A percentile compares a stretch with the other conserved stretches of the same genome.
phyloP scores from a whole-genome alignment of 2,888 invertebrate species.

The Bruchidius siliquastri region DNA sequence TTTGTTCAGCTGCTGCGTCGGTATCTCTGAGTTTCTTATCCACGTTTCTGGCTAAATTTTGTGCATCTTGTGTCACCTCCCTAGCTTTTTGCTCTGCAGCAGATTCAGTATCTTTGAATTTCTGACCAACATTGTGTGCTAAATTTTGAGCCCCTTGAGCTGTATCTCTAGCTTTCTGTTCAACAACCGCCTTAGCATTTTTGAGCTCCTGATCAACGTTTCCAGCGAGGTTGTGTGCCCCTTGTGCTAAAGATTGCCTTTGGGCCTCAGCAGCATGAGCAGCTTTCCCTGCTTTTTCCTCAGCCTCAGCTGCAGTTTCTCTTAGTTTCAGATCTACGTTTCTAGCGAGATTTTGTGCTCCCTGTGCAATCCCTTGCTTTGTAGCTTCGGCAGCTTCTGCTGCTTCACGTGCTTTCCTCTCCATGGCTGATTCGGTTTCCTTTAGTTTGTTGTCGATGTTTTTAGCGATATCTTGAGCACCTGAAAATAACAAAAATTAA shows the following conservation, averaged over 20 bases:
- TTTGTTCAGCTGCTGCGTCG: conserved; percentile 18
- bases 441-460: conserved; percentile 16
- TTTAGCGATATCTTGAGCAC: conserved; percentile 13
- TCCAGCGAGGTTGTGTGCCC: conserved; percentile 9
- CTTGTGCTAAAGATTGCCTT: conserved; percentile 12
- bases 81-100: conserved; percentile 11
- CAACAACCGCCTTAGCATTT: conserved; percentile 20
- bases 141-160: conserved; percentile 22
- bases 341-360: conserved; percentile 14
- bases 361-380: conserved; percentile 12
- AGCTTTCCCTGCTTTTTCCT: conserved; percentile 16
- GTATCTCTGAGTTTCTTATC: conserved; percentile 24
- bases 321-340: conserved; percentile 6
- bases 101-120: conserved; percentile 18
- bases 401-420: conserved; percentile 18
- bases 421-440: conserved; percentile 10
- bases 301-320: conserved; percentile 15
- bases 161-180: conserved; percentile 22
- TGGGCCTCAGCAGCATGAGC: conserved; percentile 21
- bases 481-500: conserved; percentile 10
- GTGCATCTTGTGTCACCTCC: conserved; percentile 9
- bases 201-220: conserved; percentile 10
- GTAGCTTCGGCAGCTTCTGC: conserved; percentile 22
- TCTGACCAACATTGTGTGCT: conserved; percentile 19
- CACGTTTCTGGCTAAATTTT: conserved; percentile 17